Base-by-base conservation (phyloP, 2,888 invertebrate species). In the Lithodes maja region DNA sequence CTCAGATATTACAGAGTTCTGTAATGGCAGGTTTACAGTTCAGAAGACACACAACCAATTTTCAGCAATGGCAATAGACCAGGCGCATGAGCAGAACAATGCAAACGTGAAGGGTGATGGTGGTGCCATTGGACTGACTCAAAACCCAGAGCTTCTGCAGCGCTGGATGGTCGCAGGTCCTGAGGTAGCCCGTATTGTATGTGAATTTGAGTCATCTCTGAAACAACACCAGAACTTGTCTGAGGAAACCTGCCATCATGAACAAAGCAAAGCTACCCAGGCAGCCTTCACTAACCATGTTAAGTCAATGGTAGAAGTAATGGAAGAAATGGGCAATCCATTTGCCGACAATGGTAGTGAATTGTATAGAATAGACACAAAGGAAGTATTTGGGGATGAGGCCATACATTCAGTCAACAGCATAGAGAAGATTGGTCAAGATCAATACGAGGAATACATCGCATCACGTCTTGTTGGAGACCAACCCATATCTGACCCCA, bases 101-200 rank as follows among this genome's bases (percentile, higher is more conserved):
- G n/a, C n/a, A n/a, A n/a, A n/a, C n/a, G n/a, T n/a, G n/a, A n/a
- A n/a, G n/a, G n/a, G n/a, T n/a, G n/a, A n/a, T n/a, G n/a, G n/a
- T n/a, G n/a, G n/a, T n/a, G n/a, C n/a, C n/a, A n/a, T n/a, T n/a
- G n/a, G n/a, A n/a, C n/a, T n/a, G n/a, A n/a, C n/a, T n/a, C n/a
- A n/a, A n/a, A n/a, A n/a, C n/a, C n/a, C n/a, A n/a, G n/a, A n/a
- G n/a, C n/a, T n/a, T n/a, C n/a, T n/a, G 53, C 49, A 80, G 81
- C 81, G 55, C 2, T 80, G 81, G 81, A 80, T 55, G 55, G 81
- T 80, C 7, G 12, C 81, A 53, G 81, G 53, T 7, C 81, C 81
- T 2, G 81, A 80, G 17, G 1, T 80, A 2, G 52, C 81, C 52
- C 12, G 81, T 54, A 3, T 50, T 2, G 52, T 80, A 53, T 3